A percentile compares a stretch with the other conserved stretches of the same genome.
Evolutionary conservation across 1,140 invertebrate genomes (phyloP).

Genomic region (Bombus haemorrhoidalis): DNA sequence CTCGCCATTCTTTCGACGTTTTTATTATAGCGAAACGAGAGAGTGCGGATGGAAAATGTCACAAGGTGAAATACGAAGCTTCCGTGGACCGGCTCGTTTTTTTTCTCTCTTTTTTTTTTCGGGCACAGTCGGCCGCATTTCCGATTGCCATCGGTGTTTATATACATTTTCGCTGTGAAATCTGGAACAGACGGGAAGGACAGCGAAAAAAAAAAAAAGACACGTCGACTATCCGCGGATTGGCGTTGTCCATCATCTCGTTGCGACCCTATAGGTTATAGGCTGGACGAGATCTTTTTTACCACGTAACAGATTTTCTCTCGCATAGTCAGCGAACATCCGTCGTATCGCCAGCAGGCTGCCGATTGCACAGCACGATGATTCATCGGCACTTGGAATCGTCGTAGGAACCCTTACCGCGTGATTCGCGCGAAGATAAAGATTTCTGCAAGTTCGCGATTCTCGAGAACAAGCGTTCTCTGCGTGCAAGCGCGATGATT

Average conservation of each 20-base stretch:
- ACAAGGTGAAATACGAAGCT: conserved; percentile 28
- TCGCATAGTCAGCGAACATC: too few species aligned
- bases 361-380: not conserved
- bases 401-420: not conserved
- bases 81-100: not conserved
- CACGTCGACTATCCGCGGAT: not conserved
- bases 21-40: conserved; percentile 36
- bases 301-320: not conserved
- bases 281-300: not conserved
- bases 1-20: conserved; percentile 20
- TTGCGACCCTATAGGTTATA: too few species aligned
- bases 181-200: not conserved
- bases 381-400: not conserved
- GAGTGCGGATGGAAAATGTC: conserved; percentile 40
- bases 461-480: too few species aligned
- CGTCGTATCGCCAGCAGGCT: too few species aligned
- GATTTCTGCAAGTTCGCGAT: conserved; percentile 15
- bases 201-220: not conserved
- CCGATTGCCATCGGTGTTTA: conserved; percentile 34
- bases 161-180: not conserved
- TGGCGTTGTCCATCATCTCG: not conserved
- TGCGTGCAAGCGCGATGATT: conserved; percentile 6
- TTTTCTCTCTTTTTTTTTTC: conserved; percentile 1
- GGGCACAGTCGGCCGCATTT: not conserved
- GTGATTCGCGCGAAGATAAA: not conserved